Conservation (phyloP, 2,797 vertebrate genomes). For the Amblyraja radiata region DNA sequence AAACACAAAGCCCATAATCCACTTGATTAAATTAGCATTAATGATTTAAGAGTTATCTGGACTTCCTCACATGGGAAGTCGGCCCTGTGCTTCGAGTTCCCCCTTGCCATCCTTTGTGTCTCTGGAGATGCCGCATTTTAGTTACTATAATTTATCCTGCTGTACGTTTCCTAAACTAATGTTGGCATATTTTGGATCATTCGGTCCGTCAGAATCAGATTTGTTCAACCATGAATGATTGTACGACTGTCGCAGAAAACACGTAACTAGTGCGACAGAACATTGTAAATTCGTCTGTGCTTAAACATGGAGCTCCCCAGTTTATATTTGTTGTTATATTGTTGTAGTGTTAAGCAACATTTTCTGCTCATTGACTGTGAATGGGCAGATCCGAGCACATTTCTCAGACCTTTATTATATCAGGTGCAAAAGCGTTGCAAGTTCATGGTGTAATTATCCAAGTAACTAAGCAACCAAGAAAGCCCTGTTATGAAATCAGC, state of each 20-base stretch:
- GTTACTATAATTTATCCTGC: background rate
- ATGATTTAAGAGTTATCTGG: constrained; percentile 22
- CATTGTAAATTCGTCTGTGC: background rate
- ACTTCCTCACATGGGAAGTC: constrained; percentile 17
- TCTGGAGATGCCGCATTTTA: background rate
- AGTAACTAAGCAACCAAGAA: background rate
- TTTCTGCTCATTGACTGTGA: background rate
- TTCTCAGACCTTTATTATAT: background rate
- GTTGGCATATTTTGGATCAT: background rate
- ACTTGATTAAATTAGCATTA: constrained; percentile 31
- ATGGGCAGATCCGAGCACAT: background rate
- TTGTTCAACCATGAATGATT: background rate
- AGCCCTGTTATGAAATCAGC: constrained; percentile 10
- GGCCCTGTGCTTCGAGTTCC: background rate
- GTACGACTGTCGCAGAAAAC: background rate
- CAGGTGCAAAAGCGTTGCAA: background rate
- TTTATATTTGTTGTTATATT: background rate
- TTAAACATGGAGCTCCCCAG: background rate
- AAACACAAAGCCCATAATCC: constrained; percentile 23
- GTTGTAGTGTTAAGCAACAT: background rate
- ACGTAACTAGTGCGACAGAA: background rate
- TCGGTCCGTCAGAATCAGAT: background rate
- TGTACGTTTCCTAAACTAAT: background rate
- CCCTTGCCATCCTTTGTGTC: background rate
- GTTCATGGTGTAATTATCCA: background rate